Percentiles rank a stretch among this genome's conserved stretches.
phyloP scores from a whole-genome alignment of 2,888 invertebrate genomes.

The Andrena dorsata region DNA sequence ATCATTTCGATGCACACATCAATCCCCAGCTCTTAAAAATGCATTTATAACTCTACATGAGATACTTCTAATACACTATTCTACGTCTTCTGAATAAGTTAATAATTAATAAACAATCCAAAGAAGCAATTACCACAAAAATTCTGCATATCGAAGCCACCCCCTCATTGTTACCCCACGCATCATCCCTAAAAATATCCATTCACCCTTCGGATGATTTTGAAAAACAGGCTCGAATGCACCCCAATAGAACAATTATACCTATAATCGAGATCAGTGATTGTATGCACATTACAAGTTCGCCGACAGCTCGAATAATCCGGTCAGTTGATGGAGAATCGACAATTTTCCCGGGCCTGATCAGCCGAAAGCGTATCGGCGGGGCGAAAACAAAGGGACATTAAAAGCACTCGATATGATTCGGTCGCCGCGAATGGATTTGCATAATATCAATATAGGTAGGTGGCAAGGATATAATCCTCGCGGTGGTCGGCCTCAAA shows the following conservation, averaged over 20 bases:
- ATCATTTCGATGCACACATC: no score
- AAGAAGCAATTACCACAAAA: no score
- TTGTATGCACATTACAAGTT: constrained; percentile 10
- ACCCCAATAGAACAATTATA: constrained; percentile 15
- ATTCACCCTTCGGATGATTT: not conserved
- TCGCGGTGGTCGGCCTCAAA: constrained; percentile 74
- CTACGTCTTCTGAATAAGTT: no score
- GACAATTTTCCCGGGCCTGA: constrained; percentile 40
- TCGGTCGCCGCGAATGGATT: constrained; percentile 53
- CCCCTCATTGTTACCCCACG: no score
- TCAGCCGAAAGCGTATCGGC: constrained; percentile 44
- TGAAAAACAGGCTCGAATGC: not conserved
- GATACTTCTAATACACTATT: no score
- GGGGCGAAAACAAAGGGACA: constrained; percentile 59
- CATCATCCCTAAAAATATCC: no score
- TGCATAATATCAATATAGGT: constrained; percentile 72
- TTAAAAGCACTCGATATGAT: constrained; percentile 64
- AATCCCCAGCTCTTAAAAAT: no score
- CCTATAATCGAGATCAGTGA: constrained; percentile 13
- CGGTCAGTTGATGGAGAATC: constrained; percentile 42
- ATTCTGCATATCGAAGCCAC: no score
- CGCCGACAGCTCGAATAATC: constrained; percentile 21
- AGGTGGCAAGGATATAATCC: constrained; percentile 74
- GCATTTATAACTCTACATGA: no score
- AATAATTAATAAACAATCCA: no score